Percentiles rank a stretch among this genome's conserved stretches.
These are phyloP conservation scores for Aplodontia rufa DNA, from an alignment of 2,113 vertebrate species.

Conservation along the genomic window DNA sequence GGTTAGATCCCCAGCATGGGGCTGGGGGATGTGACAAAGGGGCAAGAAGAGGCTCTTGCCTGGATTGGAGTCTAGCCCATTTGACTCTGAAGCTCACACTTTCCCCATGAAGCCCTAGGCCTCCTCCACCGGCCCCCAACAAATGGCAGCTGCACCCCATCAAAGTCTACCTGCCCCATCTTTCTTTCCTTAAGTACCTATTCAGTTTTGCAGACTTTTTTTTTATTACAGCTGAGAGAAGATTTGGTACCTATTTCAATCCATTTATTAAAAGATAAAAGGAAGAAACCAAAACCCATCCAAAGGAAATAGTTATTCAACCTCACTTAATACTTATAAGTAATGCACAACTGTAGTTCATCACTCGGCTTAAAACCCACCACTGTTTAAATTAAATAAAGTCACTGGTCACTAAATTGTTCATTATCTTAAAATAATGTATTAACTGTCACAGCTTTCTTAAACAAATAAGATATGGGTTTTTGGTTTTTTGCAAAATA, in stretches of 20 bases:
- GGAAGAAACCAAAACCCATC: neutral
- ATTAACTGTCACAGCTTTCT: neutral
- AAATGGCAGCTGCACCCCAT: neutral
- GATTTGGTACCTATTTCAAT: neutral
- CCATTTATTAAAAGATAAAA: neutral
- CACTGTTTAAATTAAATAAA: neutral
- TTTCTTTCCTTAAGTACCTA: neutral
- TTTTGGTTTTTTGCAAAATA: neutral
- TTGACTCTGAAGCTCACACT: neutral
- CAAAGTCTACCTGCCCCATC: neutral
- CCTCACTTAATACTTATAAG: neutral
- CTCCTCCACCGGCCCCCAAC: too few relatives aligned
- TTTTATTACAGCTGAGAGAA: neutral
- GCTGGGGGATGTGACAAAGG: neutral
- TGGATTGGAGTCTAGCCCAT: neutral
- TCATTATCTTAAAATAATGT: neutral
- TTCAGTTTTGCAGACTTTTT: neutral
- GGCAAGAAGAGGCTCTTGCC: neutral
- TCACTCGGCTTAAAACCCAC: neutral
- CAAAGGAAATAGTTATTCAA: neutral
- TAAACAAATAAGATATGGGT: neutral
- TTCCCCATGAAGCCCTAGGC: neutral
- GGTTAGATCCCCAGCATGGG: neutral
- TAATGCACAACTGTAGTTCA: neutral
- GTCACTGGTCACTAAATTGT: neutral